Evolutionary conservation across 2,113 vertebrate genomes (phyloP), one percentile per base, ranked within the genome.

Genomic region (Rhinopomastus cyanomelas): DNA sequence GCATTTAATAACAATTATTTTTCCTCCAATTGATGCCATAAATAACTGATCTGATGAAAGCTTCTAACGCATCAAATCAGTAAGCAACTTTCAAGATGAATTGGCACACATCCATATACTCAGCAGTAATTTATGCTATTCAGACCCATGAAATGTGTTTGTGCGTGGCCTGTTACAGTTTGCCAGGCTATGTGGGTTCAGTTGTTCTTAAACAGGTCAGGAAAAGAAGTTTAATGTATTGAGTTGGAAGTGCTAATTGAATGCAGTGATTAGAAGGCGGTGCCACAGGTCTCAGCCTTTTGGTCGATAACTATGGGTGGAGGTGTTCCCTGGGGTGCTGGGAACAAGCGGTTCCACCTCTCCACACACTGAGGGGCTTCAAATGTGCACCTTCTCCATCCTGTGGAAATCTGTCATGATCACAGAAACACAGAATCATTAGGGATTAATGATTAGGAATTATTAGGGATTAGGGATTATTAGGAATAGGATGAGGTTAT

Each of bases 1-100:
- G 46, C 30, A 61, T 87, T 92, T 92, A 53, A 30, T 71, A 66
- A 62, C 22, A 86, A 68, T 88, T 91, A 66, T 74, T 66, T 94
- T 84, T 68, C 56, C 49, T 88, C 32, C 75, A 87, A 42, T 34
- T 85, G 69, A 67, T 65, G 39, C 44, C 26, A 39, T 85, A 87
- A 86, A 85, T 90, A 86, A 89, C 74, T 85, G 66, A 82, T 85
- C 21, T 39, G 32, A 72, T 75, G 34, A 71, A 93, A 82, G 9
- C 4, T n/a, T 90, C 29, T 73, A 85, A 71, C 8, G 42, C 12
- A 61, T 72, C 49, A 74, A 85, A 85, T 55, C 79, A 78, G 73
- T 77, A 90, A 85, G 68, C 60, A 86, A 19, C 29, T 29, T 92
- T 91, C 64, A 48, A 84, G 67, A 79, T 42, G 27, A 66, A 66